Percentiles rank a stretch among this genome's conserved stretches.
These are phyloP conservation scores for Brevimyrus niger DNA, from an alignment of 2,113 vertebrate species.

Conservation along the genomic window DNA sequence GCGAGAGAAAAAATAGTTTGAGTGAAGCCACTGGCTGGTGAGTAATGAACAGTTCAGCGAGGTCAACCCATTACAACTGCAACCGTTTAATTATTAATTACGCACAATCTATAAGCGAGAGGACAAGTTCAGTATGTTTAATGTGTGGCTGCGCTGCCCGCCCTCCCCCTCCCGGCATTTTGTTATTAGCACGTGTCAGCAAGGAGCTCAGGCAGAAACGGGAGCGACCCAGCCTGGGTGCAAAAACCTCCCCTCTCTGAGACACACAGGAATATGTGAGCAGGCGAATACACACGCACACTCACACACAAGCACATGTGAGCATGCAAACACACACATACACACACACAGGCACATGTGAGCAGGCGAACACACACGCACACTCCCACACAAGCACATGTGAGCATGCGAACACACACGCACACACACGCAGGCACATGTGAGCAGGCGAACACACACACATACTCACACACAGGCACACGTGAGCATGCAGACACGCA, in stretches of 20 bases:
- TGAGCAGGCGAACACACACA: background rate
- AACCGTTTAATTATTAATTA: constrained; percentile 99
- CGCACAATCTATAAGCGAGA: constrained; percentile 83
- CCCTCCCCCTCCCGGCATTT: constrained; percentile 53
- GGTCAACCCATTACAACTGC: constrained; percentile 97
- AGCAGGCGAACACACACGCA: background rate
- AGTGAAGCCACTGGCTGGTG: constrained; percentile 87
- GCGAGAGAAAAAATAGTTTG: constrained; percentile 72
- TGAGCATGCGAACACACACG: background rate
- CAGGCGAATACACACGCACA: background rate
- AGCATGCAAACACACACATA: background rate
- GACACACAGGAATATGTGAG: background rate
- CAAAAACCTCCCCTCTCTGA: background rate
- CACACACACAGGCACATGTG: background rate
- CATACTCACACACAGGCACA: background rate
- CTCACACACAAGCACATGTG: background rate
- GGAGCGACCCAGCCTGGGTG: constrained; percentile 17
- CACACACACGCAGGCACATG: background rate
- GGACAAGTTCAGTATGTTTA: constrained; percentile 90
- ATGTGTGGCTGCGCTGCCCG: constrained; percentile 66
- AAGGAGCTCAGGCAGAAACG: constrained; percentile 38
- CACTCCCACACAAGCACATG: background rate
- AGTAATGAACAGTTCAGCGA: constrained; percentile 93
- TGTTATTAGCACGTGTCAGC: constrained; percentile 49
- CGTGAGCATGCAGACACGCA: background rate